These are phyloP conservation scores for Apodemia duryi DNA, from an alignment of 2,888 invertebrate genomes.

Conservation along the genomic window DNA sequence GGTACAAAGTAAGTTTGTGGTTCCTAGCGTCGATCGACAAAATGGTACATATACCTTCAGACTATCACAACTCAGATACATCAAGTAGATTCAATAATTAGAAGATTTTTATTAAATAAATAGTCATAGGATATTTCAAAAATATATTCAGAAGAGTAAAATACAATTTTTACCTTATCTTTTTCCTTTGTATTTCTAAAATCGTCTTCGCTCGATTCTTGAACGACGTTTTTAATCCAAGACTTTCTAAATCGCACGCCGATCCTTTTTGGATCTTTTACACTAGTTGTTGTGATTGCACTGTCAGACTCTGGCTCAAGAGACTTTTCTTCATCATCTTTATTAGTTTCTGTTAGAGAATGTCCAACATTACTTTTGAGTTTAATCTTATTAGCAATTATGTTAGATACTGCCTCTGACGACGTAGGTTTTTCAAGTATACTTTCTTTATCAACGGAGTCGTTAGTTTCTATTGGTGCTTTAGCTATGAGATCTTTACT, in stretches of 20 bases:
- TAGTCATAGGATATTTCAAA: slow-evolving; percentile 25
- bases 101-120: slow-evolving; percentile 21
- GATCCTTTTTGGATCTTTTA: slow-evolving; percentile 49
- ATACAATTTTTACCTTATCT: slow-evolving; percentile 49
- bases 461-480: slow-evolving; percentile 16
- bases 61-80: neutral
- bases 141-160: slow-evolving; percentile 21
- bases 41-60: neutral
- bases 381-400: slow-evolving; percentile 15
- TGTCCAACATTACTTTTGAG: neutral
- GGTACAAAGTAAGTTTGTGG: too few species aligned
- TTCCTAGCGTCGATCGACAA: neutral
- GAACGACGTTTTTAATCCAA: slow-evolving; percentile 52
- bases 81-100: neutral
- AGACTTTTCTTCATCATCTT: slow-evolving; percentile 60
- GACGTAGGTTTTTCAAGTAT: slow-evolving; percentile 21
- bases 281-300: slow-evolving; percentile 51
- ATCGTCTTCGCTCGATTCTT: slow-evolving; percentile 61
- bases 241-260: slow-evolving; percentile 65
- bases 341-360: slow-evolving; percentile 22
- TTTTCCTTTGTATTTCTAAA: slow-evolving; percentile 53
- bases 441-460: slow-evolving; percentile 16
- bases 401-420: slow-evolving; percentile 20
- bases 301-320: slow-evolving; percentile 58
- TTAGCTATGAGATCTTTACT: slow-evolving; percentile 35